These are phyloP conservation scores for Chamaetylas fuelleborni DNA, from an alignment of 2,113 vertebrate genomes.

Conservation along the genomic window DNA sequence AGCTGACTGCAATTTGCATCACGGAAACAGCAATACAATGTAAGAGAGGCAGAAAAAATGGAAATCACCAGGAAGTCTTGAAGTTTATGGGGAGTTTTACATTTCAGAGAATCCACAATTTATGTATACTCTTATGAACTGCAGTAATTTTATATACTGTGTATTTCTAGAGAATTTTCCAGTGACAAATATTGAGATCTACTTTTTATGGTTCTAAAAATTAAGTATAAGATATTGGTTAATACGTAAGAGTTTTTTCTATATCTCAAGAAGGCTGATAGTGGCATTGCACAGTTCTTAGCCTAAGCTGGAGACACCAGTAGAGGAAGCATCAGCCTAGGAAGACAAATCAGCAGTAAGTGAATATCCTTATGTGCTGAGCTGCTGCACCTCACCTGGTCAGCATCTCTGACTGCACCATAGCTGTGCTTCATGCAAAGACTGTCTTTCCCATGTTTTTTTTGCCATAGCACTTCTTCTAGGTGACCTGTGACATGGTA, in stretches of 20 bases:
- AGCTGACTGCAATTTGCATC: background rate
- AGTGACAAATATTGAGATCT: background rate
- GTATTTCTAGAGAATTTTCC: background rate
- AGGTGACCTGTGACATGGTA: background rate
- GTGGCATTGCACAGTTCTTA: background rate
- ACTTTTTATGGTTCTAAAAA: background rate
- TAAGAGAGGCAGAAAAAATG: background rate
- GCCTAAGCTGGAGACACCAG: background rate
- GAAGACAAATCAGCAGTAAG: background rate
- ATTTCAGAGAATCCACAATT: background rate
- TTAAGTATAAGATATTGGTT: background rate
- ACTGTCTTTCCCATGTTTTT: background rate
- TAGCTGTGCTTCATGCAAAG: background rate
- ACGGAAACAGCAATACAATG: background rate
- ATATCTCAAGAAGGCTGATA: background rate
- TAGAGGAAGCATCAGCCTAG: background rate
- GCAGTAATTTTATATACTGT: background rate
- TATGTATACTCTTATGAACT: fast-evolving
- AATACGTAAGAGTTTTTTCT: background rate
- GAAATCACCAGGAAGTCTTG: background rate
- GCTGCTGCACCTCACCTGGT: background rate
- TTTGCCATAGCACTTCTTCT: background rate
- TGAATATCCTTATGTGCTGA: background rate
- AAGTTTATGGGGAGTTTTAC: background rate
- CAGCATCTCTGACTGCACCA: background rate